These are phyloP conservation scores for Eleginops maclovinus DNA, from an alignment of 2,113 vertebrate genomes.

Conservation along the genomic window DNA sequence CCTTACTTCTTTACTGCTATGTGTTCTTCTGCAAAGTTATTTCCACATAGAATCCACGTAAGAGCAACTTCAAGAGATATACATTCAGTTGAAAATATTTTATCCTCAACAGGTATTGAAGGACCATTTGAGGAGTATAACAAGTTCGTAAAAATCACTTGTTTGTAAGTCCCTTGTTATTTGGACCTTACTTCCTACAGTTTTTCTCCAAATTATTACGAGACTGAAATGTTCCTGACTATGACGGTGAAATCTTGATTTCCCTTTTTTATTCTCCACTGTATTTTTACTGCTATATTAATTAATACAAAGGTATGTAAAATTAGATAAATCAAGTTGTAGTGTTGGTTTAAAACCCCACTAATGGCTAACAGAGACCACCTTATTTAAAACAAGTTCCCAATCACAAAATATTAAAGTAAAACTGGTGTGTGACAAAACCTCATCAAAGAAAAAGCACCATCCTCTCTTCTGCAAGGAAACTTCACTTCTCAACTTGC, in stretches of 20 bases:
- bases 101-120: constrained; percentile 89
- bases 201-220: constrained; percentile 81
- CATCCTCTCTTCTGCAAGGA: constrained; percentile 30
- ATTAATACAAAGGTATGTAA: constrained; percentile 66
- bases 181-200: constrained; percentile 85
- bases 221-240: constrained; percentile 78
- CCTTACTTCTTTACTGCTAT: constrained; percentile 71
- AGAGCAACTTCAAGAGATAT: constrained; percentile 76
- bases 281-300: constrained; percentile 65
- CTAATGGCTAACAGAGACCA: constrained; percentile 52
- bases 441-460: constrained; percentile 65
- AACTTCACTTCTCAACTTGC: constrained; percentile 34
- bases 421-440: constrained; percentile 75
- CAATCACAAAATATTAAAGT: constrained; percentile 64
- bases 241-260: constrained; percentile 72
- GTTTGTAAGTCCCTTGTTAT: constrained; percentile 88
- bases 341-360: constrained; percentile 58
- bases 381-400: constrained; percentile 45
- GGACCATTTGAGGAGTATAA: constrained; percentile 88
- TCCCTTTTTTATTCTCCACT: constrained; percentile 69
- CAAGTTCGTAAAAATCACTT: constrained; percentile 88
- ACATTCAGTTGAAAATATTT: constrained; percentile 88
- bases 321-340: constrained; percentile 55
- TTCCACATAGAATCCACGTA: constrained; percentile 79
- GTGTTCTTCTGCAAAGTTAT: constrained; percentile 79